Conservation (phyloP, 2,797 vertebrate genomes). For the Melanotaenia trifasciata region DNA sequence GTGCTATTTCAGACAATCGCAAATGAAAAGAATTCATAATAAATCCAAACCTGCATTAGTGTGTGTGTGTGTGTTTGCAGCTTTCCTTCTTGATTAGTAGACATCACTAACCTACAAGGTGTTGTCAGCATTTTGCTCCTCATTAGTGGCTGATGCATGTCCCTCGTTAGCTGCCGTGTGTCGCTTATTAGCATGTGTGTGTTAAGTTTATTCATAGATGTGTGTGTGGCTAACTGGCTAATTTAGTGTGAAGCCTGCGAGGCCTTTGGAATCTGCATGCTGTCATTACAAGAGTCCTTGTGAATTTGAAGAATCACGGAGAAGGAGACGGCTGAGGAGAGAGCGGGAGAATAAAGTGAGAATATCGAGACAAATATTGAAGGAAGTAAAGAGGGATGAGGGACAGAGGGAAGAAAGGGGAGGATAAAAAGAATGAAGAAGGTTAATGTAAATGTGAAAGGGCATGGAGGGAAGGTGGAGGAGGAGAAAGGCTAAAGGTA, state of each 20-base stretch:
- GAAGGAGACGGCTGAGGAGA: background rate
- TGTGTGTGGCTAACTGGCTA: constrained; percentile 54
- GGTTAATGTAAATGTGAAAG: constrained; percentile 14
- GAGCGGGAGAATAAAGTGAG: background rate
- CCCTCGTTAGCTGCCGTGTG: constrained; percentile 60
- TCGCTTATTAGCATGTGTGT: constrained; percentile 26
- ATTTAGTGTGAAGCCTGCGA: constrained; percentile 62
- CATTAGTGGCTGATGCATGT: constrained; percentile 64
- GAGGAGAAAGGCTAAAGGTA: background rate
- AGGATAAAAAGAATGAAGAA: constrained; percentile 7
- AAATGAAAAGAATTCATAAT: constrained; percentile 54
- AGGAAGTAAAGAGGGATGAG: background rate
- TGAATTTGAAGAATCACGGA: constrained; percentile 33
- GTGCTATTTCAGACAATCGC: constrained; percentile 22
- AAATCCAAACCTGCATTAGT: constrained; percentile 8
- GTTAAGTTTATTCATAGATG: constrained; percentile 1
- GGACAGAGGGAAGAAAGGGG: background rate
- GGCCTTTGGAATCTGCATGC: constrained; percentile 50
- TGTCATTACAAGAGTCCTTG: constrained; percentile 50
- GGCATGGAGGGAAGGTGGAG: background rate
- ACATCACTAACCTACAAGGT: constrained; percentile 59
- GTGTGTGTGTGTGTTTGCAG: constrained; percentile 13
- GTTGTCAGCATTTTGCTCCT: constrained; percentile 60
- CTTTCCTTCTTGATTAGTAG: constrained; percentile 60
- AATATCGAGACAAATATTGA: background rate